phyloP scores from a whole-genome alignment of 2,888 invertebrate genomes.

The Cheilosia scutellata region DNA sequence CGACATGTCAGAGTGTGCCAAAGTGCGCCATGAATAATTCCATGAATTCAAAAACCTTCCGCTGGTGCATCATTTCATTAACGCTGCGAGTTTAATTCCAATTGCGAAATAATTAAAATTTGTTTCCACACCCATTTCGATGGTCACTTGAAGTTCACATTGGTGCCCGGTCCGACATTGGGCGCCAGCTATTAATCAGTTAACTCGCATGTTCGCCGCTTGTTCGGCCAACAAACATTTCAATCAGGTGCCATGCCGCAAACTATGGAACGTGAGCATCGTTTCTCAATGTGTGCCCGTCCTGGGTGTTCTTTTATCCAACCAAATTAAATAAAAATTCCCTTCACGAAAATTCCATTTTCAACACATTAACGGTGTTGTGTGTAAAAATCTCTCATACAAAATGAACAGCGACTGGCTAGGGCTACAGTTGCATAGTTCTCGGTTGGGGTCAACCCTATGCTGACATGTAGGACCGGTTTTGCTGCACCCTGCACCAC shows the following conservation, averaged over 20 bases:
- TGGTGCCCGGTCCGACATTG: constrained; percentile 7
- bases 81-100: constrained; percentile 67
- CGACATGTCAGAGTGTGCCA: constrained; percentile 5
- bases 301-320: not conserved
- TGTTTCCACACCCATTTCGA: constrained; percentile 49
- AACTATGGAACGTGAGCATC: constrained; percentile 70
- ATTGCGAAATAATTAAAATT: constrained; percentile 73
- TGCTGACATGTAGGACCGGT: constrained; percentile 20
- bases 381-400: constrained; percentile 12
- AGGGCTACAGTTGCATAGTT: not conserved
- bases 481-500: constrained; percentile 2
- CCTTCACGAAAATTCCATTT: constrained; percentile 72
- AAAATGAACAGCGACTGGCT: constrained; percentile 14
- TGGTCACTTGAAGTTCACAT: constrained; percentile 46
- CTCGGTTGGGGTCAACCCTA: not conserved
- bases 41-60: not conserved
- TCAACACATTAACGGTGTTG: constrained; percentile 66
- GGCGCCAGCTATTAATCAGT: constrained; percentile 54
- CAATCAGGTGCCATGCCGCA: constrained; percentile 64
- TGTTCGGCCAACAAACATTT: constrained; percentile 60
- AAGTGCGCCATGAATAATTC: constrained; percentile 67
- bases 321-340: constrained; percentile 68
- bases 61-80: constrained; percentile 68
- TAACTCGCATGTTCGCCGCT: constrained; percentile 29
- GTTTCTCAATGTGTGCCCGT: constrained; percentile 48